Conservation (phyloP, 2,113 vertebrate genomes). For the Myrmecobius fasciatus region DNA sequence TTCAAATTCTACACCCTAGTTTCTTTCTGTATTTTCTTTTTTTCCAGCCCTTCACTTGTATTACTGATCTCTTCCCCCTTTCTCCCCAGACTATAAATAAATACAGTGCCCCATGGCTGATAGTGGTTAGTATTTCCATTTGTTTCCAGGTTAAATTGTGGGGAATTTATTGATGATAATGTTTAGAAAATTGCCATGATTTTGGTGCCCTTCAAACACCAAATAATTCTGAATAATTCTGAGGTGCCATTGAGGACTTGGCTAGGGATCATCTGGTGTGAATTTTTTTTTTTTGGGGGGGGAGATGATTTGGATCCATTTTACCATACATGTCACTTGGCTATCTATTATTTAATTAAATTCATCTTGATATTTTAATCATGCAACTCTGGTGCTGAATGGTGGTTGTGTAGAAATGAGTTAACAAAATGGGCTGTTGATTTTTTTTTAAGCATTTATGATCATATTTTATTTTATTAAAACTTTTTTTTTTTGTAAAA, state of each 20-base stretch:
- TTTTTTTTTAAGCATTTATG: too few relatives aligned
- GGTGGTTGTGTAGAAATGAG: neutral
- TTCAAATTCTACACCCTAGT: neutral
- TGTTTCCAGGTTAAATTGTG: slow-evolving; percentile 2
- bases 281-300: neutral
- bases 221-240: neutral
- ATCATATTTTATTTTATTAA: too few relatives aligned
- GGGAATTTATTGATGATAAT: neutral
- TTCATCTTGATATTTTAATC: neutral
- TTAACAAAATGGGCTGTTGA: neutral
- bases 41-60: slow-evolving; percentile 5
- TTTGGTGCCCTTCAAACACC: neutral
- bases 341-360: neutral
- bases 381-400: neutral
- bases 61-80: neutral
- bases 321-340: neutral
- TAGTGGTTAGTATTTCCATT: neutral
- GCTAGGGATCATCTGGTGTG: neutral
- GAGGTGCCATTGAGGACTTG: neutral
- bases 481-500: too few relatives aligned
- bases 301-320: neutral
- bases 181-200: neutral
- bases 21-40: slow-evolving; percentile 1
- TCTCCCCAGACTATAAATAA: neutral
- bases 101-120: neutral